Conservation (phyloP, 2,888 invertebrate genomes). For the Thecocarcelia acutangulata region DNA sequence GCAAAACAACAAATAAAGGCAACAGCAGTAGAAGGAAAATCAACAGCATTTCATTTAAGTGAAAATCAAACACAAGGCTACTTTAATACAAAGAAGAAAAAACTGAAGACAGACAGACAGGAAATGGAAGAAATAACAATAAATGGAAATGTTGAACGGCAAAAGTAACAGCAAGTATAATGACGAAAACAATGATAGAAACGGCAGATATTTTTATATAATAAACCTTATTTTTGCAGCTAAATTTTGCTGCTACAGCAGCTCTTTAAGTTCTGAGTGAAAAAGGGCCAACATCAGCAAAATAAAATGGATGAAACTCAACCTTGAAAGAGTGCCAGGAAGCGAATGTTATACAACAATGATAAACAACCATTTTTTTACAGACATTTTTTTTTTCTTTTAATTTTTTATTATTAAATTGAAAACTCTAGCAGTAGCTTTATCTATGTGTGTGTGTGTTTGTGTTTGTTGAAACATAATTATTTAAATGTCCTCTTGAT, state of each 20-base stretch:
- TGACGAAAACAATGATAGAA: background rate
- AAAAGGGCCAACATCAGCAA: conserved; percentile 41
- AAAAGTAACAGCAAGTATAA: conserved; percentile 27
- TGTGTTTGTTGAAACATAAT: background rate
- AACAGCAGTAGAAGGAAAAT: conserved; percentile 4
- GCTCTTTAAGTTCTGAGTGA: conserved; percentile 17
- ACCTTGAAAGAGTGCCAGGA: background rate
- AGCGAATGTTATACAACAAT: background rate
- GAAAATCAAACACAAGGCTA: conserved; percentile 20
- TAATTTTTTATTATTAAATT: no score
- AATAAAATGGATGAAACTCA: conserved; percentile 5
- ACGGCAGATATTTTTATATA: conserved; percentile 11
- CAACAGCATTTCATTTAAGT: conserved; percentile 9
- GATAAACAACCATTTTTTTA: background rate
- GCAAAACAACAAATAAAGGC: conserved; percentile 32
- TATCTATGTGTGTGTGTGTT: background rate
- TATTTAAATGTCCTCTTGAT: conserved; percentile 38
- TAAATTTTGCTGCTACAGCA: conserved; percentile 11
- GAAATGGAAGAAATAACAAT: conserved; percentile 60
- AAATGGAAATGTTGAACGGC: conserved; percentile 48
- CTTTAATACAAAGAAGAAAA: conserved; percentile 8
- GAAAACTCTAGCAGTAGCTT: no score
- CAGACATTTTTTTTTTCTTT: background rate
- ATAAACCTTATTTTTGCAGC: conserved; percentile 5
- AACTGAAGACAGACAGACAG: conserved; percentile 52